Conservation (phyloP, 2,797 vertebrate genomes). For the Halcyon smyrnensis region DNA sequence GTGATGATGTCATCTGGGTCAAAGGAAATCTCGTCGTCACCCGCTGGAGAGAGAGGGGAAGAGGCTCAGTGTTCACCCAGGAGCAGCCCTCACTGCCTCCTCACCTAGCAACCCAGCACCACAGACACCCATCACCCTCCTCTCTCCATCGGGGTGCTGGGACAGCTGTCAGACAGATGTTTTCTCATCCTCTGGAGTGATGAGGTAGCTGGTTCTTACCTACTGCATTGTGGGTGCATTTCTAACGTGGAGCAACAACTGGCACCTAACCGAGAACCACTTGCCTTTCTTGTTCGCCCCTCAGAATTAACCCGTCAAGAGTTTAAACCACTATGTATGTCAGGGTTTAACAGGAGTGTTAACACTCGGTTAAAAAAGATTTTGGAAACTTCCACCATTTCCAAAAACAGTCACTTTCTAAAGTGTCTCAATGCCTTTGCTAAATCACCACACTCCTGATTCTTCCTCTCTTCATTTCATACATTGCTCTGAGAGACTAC, state of each 20-base stretch:
- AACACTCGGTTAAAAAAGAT: not conserved
- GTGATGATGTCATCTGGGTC: conserved; percentile 97
- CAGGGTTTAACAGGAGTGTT: not conserved
- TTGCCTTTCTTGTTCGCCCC: not conserved
- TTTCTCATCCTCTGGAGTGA: not conserved
- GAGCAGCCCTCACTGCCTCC: accelerated
- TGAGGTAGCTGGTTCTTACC: accelerated
- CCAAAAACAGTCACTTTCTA: not conserved
- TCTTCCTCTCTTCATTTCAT: not conserved
- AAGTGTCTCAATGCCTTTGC: not conserved
- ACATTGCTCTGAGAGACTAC: not conserved
- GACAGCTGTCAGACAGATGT: accelerated
- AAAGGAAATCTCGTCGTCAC: conserved; percentile 96
- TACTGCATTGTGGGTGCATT: not conserved
- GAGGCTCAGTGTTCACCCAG: not conserved
- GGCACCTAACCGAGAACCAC: not conserved
- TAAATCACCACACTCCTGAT: not conserved
- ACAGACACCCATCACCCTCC: not conserved
- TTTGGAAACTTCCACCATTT: not conserved
- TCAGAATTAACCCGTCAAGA: not conserved
- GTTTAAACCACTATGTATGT: not conserved
- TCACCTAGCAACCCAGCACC: not conserved
- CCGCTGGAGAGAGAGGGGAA: conserved; percentile 79
- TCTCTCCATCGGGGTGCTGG: not conserved
- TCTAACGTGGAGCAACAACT: not conserved